Evolutionary conservation across 2,888 invertebrate species (phyloP).

Genomic region (Dioctria linearis): DNA sequence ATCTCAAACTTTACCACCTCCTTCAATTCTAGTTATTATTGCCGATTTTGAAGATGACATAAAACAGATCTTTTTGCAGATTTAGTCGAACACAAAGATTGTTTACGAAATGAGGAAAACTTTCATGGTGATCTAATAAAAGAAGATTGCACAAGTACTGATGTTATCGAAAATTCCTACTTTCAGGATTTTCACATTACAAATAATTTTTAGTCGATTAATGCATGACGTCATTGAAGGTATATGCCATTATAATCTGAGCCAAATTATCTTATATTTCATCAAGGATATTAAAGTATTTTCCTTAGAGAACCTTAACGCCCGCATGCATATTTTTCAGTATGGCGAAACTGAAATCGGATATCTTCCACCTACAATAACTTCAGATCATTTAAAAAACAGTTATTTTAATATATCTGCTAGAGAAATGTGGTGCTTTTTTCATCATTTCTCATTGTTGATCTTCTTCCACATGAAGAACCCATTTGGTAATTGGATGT

Average conservation of each 20-base stretch:
- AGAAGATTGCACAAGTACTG: neutral
- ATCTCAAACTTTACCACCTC: conserved; percentile 11
- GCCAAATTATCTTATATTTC: conserved; percentile 3
- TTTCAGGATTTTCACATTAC: neutral
- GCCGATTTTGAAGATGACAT: conserved; percentile 1
- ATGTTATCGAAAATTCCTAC: neutral
- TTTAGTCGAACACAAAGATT: neutral
- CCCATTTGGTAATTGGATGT: neutral
- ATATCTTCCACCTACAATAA: neutral
- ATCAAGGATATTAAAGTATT: neutral
- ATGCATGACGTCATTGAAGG: too few species aligned
- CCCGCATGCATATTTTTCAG: neutral
- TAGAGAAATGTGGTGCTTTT: conserved; percentile 5
- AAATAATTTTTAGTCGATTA: too few species aligned
- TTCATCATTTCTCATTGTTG: conserved; percentile 17
- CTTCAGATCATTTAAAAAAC: neutral
- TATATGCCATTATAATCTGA: neutral
- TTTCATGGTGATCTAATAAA: neutral
- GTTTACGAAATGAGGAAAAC: conserved; percentile 2
- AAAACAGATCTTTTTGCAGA: neutral
- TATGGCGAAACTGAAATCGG: conserved; percentile 17
- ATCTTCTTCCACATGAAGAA: neutral
- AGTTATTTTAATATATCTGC: conserved; percentile 16
- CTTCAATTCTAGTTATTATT: conserved; percentile 17
- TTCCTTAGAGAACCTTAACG: conserved; percentile 15